Evolutionary conservation across 1,140 invertebrate genomes (phyloP).

Genomic region (Drosophila burlai): DNA sequence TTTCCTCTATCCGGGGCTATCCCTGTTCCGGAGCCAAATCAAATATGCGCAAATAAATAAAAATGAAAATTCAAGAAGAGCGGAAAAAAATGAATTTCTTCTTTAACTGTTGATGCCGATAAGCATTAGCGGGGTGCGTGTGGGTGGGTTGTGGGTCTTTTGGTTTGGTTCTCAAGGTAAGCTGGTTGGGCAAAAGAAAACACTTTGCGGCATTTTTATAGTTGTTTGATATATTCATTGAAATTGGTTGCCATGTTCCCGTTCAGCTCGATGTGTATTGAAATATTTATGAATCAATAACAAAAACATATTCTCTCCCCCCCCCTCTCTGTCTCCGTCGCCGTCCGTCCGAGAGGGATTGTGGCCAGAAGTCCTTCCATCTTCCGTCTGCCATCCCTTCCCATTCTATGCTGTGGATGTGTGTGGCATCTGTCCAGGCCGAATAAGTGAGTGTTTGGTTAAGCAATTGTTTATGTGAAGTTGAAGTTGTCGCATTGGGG

Average conservation of each 20-base stretch:
- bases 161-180: slow-evolving; percentile 59
- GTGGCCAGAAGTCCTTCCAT: slow-evolving; percentile 4
- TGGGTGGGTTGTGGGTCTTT: background rate
- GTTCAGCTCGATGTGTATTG: slow-evolving; percentile 66
- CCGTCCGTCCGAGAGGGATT: background rate
- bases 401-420: background rate
- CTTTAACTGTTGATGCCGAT: slow-evolving; percentile 78
- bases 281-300: slow-evolving; percentile 83
- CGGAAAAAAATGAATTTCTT: slow-evolving; percentile 54
- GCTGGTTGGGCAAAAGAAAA: slow-evolving; percentile 59
- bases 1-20: background rate
- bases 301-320: slow-evolving; percentile 56
- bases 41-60: slow-evolving; percentile 84
- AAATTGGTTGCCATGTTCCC: slow-evolving; percentile 67
- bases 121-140: slow-evolving; percentile 54
- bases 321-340: no score
- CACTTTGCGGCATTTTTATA: slow-evolving; percentile 83
- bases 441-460: slow-evolving; percentile 70
- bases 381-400: background rate
- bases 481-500: slow-evolving; percentile 55
- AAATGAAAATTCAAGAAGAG: slow-evolving; percentile 78
- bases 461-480: slow-evolving; percentile 78
- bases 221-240: slow-evolving; percentile 82
- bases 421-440: slow-evolving; percentile 46
- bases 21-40: slow-evolving; percentile 51